These are phyloP conservation scores for Chromoteleia sp. DNA, from an alignment of 2,888 invertebrate species.

Conservation along the genomic window DNA sequence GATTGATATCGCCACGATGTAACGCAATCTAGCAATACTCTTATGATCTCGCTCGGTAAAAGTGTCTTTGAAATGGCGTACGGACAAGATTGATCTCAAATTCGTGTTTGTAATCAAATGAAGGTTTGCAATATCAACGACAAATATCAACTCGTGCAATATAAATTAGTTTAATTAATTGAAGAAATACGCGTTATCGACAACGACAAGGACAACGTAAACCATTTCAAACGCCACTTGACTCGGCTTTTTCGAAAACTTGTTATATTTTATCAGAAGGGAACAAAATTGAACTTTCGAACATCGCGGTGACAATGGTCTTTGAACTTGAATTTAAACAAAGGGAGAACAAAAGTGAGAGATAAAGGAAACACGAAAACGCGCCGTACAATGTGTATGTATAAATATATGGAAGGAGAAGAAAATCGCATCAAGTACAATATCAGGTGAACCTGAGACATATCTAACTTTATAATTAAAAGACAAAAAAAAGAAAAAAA, in stretches of 20 bases:
- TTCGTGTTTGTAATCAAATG: slow-evolving; percentile 7
- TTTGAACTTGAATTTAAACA: slow-evolving; percentile 18
- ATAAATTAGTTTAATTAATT: slow-evolving; percentile 20
- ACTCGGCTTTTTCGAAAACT: not conserved
- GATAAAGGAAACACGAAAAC: slow-evolving; percentile 25
- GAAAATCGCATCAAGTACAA: slow-evolving; percentile 83
- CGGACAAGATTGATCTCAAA: slow-evolving; percentile 16
- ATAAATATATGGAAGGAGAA: slow-evolving; percentile 47
- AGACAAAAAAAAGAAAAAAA: slow-evolving; percentile 1
- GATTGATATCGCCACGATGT: slow-evolving; percentile 47
- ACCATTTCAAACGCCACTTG: slow-evolving; percentile 24
- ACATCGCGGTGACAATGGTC: slow-evolving; percentile 18
- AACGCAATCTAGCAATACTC: slow-evolving; percentile 43
- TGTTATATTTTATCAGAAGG: not conserved
- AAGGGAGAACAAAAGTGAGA: not conserved
- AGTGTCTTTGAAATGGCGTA: slow-evolving; percentile 50
- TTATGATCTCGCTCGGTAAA: slow-evolving; percentile 44
- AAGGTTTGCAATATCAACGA: slow-evolving; percentile 12
- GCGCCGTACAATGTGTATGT: slow-evolving; percentile 52
- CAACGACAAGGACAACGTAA: not conserved
- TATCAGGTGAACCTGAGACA: slow-evolving; percentile 84
- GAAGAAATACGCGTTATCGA: slow-evolving; percentile 1
- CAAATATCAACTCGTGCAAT: slow-evolving; percentile 31
- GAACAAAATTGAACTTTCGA: not conserved
- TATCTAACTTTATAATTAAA: slow-evolving; percentile 84